These are phyloP conservation scores for Xestobium rufovillosum DNA, from an alignment of 2,888 invertebrate genomes.

Conservation along the genomic window DNA sequence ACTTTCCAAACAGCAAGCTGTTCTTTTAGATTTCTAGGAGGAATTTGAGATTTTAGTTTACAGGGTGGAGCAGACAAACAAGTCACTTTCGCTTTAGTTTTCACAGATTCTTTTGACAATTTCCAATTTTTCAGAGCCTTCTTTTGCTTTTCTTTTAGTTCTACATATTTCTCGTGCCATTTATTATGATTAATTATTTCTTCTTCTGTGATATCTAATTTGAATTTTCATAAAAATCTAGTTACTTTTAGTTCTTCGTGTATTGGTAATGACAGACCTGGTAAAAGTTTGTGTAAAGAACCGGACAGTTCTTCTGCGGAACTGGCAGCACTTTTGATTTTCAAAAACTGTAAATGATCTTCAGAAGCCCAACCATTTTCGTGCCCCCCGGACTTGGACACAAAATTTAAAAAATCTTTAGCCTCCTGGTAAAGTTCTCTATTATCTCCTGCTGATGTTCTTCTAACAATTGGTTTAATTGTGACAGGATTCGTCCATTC, in stretches of 20 bases:
- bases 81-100: no score
- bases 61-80: no score
- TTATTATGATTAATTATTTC: conserved; percentile 43
- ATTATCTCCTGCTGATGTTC: no score
- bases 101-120: conserved; percentile 29
- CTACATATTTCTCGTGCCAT: conserved; percentile 45
- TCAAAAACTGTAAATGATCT: conserved; percentile 49
- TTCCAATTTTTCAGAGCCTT: conserved; percentile 43
- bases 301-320: conserved; percentile 27
- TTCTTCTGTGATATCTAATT: conserved; percentile 37
- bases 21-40: neutral
- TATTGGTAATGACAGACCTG: conserved; percentile 28
- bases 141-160: conserved; percentile 42
- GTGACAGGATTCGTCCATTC: no score
- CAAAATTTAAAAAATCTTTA: conserved; percentile 49
- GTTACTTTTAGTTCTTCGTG: no score
- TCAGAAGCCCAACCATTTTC: conserved; percentile 53
- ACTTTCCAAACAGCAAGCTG: no score
- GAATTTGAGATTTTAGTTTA: no score
- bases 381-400: conserved; percentile 45
- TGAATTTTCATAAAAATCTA: no score
- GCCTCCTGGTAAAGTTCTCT: conserved; percentile 45
- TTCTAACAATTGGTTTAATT: no score
- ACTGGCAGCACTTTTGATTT: conserved; percentile 34
- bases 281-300: conserved; percentile 31